These are phyloP conservation scores for Hyposmocoma kahamanoa DNA, from an alignment of 1,140 invertebrate genomes.

Conservation along the genomic window DNA sequence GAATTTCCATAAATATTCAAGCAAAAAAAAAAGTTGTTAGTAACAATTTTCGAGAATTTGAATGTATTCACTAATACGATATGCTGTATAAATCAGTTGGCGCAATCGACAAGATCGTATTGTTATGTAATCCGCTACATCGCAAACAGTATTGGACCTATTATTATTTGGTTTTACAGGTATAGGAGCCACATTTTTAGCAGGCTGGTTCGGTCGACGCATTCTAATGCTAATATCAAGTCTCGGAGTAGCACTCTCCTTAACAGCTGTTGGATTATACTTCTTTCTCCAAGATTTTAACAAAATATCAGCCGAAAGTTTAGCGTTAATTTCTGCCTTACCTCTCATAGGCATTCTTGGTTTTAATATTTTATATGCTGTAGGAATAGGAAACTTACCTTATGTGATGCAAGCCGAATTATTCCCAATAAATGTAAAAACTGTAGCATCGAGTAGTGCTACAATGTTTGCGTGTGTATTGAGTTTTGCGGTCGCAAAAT, in stretches of 20 bases:
- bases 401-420: slow-evolving; percentile 78
- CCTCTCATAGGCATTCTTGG: slow-evolving; percentile 75
- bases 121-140: too few species aligned
- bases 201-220: slow-evolving; percentile 83
- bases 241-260: slow-evolving; percentile 66
- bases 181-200: slow-evolving; percentile 77
- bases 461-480: slow-evolving; percentile 52
- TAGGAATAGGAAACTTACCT: slow-evolving; percentile 76
- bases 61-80: too few species aligned
- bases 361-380: slow-evolving; percentile 75
- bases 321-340: slow-evolving; percentile 60
- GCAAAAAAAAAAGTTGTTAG: too few species aligned
- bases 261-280: slow-evolving; percentile 73
- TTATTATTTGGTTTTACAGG: slow-evolving; percentile 72
- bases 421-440: slow-evolving; percentile 78
- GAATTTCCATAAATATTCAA: too few species aligned
- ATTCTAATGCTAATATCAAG: slow-evolving; percentile 79
- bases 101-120: too few species aligned
- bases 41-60: too few species aligned
- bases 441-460: slow-evolving; percentile 66
- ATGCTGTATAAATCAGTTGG: too few species aligned
- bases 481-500: slow-evolving; percentile 74
- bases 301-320: slow-evolving; percentile 34
- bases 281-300: slow-evolving; percentile 63
- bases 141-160: too few species aligned